These are phyloP conservation scores for Phyllopteryx taeniolatus DNA, from an alignment of 2,113 vertebrate species.

Conservation along the genomic window DNA sequence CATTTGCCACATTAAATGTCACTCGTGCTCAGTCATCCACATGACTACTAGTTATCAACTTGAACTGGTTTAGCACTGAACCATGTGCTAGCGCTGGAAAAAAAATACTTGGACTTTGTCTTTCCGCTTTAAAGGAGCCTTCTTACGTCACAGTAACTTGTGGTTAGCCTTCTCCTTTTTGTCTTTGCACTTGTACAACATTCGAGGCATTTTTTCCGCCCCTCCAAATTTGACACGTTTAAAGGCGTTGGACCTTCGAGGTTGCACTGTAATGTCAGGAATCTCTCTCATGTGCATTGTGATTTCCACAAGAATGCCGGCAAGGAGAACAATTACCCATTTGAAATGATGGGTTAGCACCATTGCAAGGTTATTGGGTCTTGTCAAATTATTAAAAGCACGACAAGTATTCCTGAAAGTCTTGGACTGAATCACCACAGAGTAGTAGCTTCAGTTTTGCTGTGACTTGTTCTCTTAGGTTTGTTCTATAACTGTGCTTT, in stretches of 20 bases:
- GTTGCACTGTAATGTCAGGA: constrained; percentile 32
- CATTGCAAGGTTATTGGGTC: constrained; percentile 42
- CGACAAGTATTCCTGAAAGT: constrained; percentile 47
- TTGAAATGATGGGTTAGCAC: constrained; percentile 38
- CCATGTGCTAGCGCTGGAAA: no score
- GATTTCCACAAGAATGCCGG: constrained; percentile 64
- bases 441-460: constrained; percentile 27
- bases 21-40: no score
- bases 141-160: background rate
- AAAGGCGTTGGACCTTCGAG: background rate
- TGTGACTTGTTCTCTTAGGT: constrained; percentile 6
- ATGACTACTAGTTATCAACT: no score
- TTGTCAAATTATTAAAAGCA: constrained; percentile 56
- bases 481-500: background rate
- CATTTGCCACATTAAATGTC: no score
- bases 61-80: no score
- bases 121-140: no score
- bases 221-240: background rate
- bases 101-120: no score
- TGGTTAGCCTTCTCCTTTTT: background rate
- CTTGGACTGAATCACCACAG: constrained; percentile 20
- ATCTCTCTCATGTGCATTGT: constrained; percentile 34
- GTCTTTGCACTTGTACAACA: background rate
- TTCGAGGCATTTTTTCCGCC: no score
- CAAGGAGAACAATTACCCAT: constrained; percentile 44